Percentiles rank a stretch among this genome's conserved stretches.
Conservation (phyloP, 2,888 invertebrate species). For the Patella caerulea region DNA sequence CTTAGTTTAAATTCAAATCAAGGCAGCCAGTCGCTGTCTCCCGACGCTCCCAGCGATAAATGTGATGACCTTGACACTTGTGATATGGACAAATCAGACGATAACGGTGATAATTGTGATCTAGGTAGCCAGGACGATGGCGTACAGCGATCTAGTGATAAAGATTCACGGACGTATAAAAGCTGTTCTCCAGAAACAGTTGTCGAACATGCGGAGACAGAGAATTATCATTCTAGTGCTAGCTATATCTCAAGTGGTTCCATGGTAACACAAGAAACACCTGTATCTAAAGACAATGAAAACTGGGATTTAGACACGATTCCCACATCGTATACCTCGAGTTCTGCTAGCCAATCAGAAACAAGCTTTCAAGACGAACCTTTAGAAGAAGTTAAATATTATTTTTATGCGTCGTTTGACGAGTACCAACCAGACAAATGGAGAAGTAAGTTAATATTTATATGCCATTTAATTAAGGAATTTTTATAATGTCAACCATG, state of each 20-base stretch:
- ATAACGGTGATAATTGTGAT: conserved; percentile 23
- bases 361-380: conserved; percentile 8
- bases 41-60: conserved; percentile 37
- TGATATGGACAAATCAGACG: conserved; percentile 25
- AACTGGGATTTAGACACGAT: conserved; percentile 1
- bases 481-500: no score
- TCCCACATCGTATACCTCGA: not conserved
- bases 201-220: not conserved
- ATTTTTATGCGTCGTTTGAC: not conserved
- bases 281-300: not conserved
- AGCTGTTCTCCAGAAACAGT: not conserved
- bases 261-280: not conserved
- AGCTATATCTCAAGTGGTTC: not conserved
- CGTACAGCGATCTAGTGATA: not conserved
- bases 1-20: conserved; percentile 42
- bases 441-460: not conserved
- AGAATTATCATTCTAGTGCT: not conserved
- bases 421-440: not conserved
- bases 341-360: not conserved
- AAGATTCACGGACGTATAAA: not conserved
- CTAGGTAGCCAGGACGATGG: conserved; percentile 20
- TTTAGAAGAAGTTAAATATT: not conserved
- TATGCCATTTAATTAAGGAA: no score
- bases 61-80: conserved; percentile 28
- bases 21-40: conserved; percentile 45